phyloP scores from a whole-genome alignment of 2,888 invertebrate species.

The Miltochrista miniata region DNA sequence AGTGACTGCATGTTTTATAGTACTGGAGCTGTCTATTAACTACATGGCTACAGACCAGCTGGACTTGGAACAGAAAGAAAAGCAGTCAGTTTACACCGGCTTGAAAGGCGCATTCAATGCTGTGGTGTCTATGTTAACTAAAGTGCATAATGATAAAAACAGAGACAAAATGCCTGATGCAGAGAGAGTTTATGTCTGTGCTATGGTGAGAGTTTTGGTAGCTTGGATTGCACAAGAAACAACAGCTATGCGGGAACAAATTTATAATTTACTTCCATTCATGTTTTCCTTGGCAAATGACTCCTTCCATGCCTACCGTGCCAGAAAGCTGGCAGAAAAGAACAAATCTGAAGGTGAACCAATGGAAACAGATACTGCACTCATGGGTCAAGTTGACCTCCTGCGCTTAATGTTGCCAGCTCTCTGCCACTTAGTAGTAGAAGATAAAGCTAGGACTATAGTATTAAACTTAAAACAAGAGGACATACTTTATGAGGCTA shows the following conservation, averaged over 20 bases:
- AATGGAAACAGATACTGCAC: constrained; percentile 68
- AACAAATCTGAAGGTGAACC: constrained; percentile 83
- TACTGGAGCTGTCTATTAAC: constrained; percentile 90
- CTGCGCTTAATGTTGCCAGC: constrained; percentile 93
- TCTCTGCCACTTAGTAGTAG: constrained; percentile 95
- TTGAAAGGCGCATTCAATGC: constrained; percentile 95
- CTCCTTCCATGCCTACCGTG: constrained; percentile 89
- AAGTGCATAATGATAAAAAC: constrained; percentile 89
- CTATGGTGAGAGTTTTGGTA: constrained; percentile 91
- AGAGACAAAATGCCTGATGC: constrained; percentile 86
- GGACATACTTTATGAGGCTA: constrained; percentile 90
- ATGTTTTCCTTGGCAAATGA: constrained; percentile 92
- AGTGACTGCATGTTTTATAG: constrained; percentile 92
- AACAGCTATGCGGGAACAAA: constrained; percentile 92
- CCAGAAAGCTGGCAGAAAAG: constrained; percentile 87
- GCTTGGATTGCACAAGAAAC: constrained; percentile 97
- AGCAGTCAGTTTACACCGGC: constrained; percentile 94
- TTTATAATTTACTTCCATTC: constrained; percentile 92
- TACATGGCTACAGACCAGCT: constrained; percentile 92
- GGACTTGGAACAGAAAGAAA: constrained; percentile 94
- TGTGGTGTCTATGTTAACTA: constrained; percentile 88
- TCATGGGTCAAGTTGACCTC: constrained; percentile 87
- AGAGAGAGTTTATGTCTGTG: constrained; percentile 92
- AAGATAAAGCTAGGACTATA: constrained; percentile 93
- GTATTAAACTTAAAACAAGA: constrained; percentile 91